Conservation (phyloP, 2,888 invertebrate genomes). For the Bembecia ichneumoniformis region DNA sequence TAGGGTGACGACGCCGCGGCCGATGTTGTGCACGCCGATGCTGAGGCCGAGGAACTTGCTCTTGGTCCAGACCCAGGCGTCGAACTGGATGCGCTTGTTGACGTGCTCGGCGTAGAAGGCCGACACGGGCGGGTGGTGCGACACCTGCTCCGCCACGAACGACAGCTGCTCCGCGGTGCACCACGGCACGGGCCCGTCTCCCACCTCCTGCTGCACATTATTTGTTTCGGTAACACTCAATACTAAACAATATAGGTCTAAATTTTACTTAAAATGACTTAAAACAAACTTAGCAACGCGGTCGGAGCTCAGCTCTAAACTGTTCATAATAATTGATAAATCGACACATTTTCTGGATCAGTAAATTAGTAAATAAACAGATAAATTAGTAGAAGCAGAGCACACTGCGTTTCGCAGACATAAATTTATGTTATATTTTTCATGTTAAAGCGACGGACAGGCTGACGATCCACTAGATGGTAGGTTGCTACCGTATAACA, state of each 20-base stretch:
- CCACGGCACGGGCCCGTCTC: slow-evolving; percentile 93
- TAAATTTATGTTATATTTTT: no score
- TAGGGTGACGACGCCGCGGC: slow-evolving; percentile 92
- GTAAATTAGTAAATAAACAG: no score
- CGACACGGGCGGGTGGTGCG: slow-evolving; percentile 99
- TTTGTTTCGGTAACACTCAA: background rate
- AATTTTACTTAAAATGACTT: background rate
- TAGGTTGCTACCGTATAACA: no score
- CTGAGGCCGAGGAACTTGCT: slow-evolving; percentile 98
- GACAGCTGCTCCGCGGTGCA: slow-evolving; percentile 88
- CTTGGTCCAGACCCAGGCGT: slow-evolving; percentile 99
- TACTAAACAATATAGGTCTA: background rate
- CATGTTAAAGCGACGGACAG: no score
- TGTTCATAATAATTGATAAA: no score
- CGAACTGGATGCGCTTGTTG: slow-evolving; percentile 92
- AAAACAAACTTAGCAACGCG: background rate
- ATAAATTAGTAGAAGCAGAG: no score
- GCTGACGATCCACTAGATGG: no score
- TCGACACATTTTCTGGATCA: no score
- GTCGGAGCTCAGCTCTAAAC: no score
- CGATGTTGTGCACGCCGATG: slow-evolving; percentile 97
- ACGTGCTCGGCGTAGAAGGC: slow-evolving; percentile 99
- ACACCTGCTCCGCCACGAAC: slow-evolving; percentile 98
- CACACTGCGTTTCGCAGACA: no score
- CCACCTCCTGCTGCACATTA: slow-evolving; percentile 53